Evolutionary conservation across 1,140 invertebrate genomes (phyloP).

Genomic region (Bombyx mori): ASM3026992v2 NC_085130.1:17363001-17363500

Average conservation of each 20-base stretch:
- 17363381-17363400: conserved; percentile 12
- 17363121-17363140: conserved; percentile 1
- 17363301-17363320: conserved; percentile 9
- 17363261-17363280: conserved; percentile 12
- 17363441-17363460: conserved; percentile 12
- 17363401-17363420: conserved; percentile 9
- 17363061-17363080: neutral
- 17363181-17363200: conserved; percentile 5
- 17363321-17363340: conserved; percentile 15
- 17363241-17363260: conserved; percentile 1
- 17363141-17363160: neutral
- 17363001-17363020: too few relatives aligned
- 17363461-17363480: conserved; percentile 15
- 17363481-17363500: conserved; percentile 24
- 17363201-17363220: neutral
- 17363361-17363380: conserved; percentile 14
- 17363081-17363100: neutral
- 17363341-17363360: conserved; percentile 9
- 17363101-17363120: conserved; percentile 2
- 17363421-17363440: conserved; percentile 16
- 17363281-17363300: conserved; percentile 16
- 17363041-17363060: too few relatives aligned
- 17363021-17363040: too few relatives aligned
- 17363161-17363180: neutral
- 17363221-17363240: conserved; percentile 1